Base-by-base conservation (phyloP, 2,797 vertebrate species). In the Carcharodon carcharias region DNA sequence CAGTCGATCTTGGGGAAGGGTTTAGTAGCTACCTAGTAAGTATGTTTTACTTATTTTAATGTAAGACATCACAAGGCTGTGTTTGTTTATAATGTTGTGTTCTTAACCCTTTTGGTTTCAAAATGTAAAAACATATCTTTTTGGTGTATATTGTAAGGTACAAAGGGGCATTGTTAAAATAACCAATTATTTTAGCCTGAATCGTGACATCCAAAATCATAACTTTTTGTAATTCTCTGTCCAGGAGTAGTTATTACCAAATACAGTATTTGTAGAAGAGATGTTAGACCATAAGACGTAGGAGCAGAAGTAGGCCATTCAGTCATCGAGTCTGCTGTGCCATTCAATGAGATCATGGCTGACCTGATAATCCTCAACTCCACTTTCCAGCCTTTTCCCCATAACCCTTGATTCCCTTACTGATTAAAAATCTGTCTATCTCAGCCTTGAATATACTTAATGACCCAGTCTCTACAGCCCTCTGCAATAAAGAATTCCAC, bases 1-100 rank as follows among this genome's bases (percentile, higher is more conserved):
- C 99, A 0, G 97, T 99, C 97, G 99, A 98, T 97, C 98, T 98
- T 97, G 98, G 98, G 87, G 98, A 99, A 98, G 98, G 98, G 97
- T 99, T 99, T 98, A 99, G 98, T 97, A 99, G 97, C 98, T 99
- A 99, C 98, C 99, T 99, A 97, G 99, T 99, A 98, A 99, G 99
- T 99, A 96, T 6, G n/a, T 96, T 92, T 96, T 85, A 93, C 21
- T 71, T 54, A 50, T 95, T 77, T 58, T 73, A 14, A 45, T n/a
- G 8, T 18, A 31, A 56, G 45, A 28, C 54, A 95, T 95, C 67
- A 95, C 40, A 26, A 73, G 12, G 45, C 45, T 50, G 67, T 35
- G 28, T 35, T 89, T 89, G 31, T 54, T 71, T 95, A 14, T 14
- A 9, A n/a, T 21, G 63, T 58, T 23, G 1, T 26, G 26, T 95